Percentiles rank a stretch among this genome's conserved stretches.
These are phyloP conservation scores for Serrognathus titanus DNA, from an alignment of 2,888 invertebrate genomes.

Conservation along the genomic window DNA sequence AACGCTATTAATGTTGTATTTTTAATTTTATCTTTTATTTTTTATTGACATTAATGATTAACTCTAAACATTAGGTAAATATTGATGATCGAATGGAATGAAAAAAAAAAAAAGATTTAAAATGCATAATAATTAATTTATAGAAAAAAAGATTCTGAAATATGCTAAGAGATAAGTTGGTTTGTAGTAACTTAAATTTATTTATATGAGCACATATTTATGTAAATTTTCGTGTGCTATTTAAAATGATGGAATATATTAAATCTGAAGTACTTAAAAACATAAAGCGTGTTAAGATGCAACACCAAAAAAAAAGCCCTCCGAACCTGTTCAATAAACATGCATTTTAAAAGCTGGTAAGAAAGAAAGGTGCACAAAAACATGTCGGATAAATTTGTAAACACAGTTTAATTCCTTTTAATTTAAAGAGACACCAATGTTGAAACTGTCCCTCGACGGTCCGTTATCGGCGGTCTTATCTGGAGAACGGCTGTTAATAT, in stretches of 20 bases:
- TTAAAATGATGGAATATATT: background rate
- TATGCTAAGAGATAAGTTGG: no score
- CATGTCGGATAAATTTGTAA: conserved; percentile 14
- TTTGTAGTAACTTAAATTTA: no score
- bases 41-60: no score
- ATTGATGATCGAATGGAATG: no score
- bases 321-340: background rate
- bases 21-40: no score
- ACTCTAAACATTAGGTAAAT: no score
- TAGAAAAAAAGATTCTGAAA: no score
- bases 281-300: background rate
- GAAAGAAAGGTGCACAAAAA: background rate
- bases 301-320: background rate
- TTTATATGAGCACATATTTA: no score
- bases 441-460: conserved; percentile 5
- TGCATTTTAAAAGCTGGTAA: conserved; percentile 5
- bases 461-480: conserved; percentile 12
- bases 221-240: no score
- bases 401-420: conserved; percentile 12
- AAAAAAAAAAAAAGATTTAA: no score
- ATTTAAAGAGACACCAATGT: conserved; percentile 14
- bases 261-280: background rate
- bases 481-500: conserved; percentile 9
- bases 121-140: no score
- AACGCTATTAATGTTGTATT: no score